These are phyloP conservation scores for Lonchura striata DNA, from an alignment of 2,113 vertebrate genomes.

Conservation along the genomic window DNA sequence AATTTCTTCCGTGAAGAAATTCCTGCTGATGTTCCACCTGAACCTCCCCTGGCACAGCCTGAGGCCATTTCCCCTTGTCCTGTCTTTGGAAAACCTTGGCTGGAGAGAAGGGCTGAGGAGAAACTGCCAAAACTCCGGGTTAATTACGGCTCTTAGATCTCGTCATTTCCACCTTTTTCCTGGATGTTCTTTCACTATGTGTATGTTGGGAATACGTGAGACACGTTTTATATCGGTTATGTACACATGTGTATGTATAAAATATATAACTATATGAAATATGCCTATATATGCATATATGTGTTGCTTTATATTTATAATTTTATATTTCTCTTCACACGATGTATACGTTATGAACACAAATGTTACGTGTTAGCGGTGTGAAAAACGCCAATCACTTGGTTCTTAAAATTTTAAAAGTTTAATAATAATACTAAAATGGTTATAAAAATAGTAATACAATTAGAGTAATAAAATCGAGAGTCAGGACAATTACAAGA, in stretches of 20 bases:
- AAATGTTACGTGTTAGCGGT: accelerated
- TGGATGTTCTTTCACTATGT: accelerated
- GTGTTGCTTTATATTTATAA: neutral
- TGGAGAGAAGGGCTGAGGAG: neutral
- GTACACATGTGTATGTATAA: no score
- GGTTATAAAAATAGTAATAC: no score
- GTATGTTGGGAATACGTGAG: accelerated
- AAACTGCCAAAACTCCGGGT: neutral
- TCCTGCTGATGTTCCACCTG: neutral
- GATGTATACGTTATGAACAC: accelerated
- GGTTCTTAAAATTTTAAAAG: no score
- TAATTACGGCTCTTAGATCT: accelerated
- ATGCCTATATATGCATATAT: accelerated
- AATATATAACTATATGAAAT: no score
- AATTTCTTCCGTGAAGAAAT: neutral
- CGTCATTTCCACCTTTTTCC: neutral
- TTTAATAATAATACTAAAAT: no score
- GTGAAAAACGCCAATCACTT: no score
- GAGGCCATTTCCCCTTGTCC: neutral
- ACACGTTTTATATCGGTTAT: neutral
- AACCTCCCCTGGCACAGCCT: neutral
- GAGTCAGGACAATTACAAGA: no score
- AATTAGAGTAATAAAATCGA: no score
- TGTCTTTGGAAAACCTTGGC: neutral
- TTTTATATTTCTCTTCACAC: accelerated